A percentile compares a stretch with the other conserved stretches of the same genome.
Evolutionary conservation across 2,888 invertebrate genomes (phyloP).

Genomic region (Morpho helenor): DNA sequence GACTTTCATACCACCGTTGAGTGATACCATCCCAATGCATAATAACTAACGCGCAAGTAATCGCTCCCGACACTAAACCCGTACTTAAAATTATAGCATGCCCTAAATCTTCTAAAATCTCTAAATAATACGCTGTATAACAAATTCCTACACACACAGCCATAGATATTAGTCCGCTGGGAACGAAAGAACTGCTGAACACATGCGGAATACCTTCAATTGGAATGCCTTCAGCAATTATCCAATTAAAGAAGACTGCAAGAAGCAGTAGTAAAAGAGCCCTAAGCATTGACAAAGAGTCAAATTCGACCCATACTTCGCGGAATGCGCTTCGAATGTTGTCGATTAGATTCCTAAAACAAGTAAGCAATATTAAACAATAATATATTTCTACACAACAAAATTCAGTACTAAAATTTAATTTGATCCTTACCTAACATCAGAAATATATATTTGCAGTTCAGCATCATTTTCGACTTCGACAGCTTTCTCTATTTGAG

Average conservation of each 20-base stretch:
- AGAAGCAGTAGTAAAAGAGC: slow-evolving; percentile 86
- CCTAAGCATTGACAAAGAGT: slow-evolving; percentile 88
- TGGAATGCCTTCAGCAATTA: slow-evolving; percentile 85
- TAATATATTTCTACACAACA: neutral
- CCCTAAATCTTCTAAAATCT: slow-evolving; percentile 73
- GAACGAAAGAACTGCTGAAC: slow-evolving; percentile 78
- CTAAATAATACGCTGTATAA: slow-evolving; percentile 57
- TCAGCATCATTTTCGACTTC: slow-evolving; percentile 75
- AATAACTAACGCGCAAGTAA: slow-evolving; percentile 81
- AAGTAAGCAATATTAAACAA: slow-evolving; percentile 18
- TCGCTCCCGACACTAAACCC: slow-evolving; percentile 80
- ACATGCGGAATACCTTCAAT: slow-evolving; percentile 79
- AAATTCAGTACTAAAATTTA: neutral
- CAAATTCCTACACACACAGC: slow-evolving; percentile 55
- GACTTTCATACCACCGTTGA: slow-evolving; percentile 82
- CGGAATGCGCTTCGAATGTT: slow-evolving; percentile 84
- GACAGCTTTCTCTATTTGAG: slow-evolving; percentile 54
- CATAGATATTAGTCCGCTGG: slow-evolving; percentile 58
- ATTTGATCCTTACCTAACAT: slow-evolving; percentile 58
- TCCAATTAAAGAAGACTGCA: slow-evolving; percentile 85
- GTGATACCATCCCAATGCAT: slow-evolving; percentile 87
- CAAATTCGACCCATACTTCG: slow-evolving; percentile 95
- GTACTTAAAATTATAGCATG: slow-evolving; percentile 80
- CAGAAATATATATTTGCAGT: slow-evolving; percentile 78
- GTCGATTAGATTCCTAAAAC: slow-evolving; percentile 79